A percentile compares a stretch with the other conserved stretches of the same genome.
Evolutionary conservation across 2,888 invertebrate species (phyloP).

Genomic region (Allygus modestus): DNA sequence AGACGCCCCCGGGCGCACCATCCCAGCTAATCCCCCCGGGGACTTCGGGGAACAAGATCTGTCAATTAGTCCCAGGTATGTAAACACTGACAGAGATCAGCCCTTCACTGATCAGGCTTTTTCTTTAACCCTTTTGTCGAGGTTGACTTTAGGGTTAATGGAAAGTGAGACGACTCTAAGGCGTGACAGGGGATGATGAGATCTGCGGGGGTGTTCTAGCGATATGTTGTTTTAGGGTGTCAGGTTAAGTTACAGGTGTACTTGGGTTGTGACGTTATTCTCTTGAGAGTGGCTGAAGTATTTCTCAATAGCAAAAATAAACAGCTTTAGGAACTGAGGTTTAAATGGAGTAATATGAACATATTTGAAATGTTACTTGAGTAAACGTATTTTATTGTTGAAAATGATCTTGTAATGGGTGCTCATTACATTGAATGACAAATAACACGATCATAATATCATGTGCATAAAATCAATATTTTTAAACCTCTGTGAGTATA

Average conservation of each 20-base stretch:
- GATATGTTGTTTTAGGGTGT: conserved; percentile 18
- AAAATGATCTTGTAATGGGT: too few species aligned
- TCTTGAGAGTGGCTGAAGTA: background rate
- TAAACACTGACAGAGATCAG: conserved; percentile 28
- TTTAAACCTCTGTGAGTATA: too few species aligned
- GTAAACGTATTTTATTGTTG: too few species aligned
- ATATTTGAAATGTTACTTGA: too few species aligned
- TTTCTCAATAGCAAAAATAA: too few species aligned
- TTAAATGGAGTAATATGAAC: too few species aligned
- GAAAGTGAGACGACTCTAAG: conserved; percentile 7
- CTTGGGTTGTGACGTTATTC: background rate
- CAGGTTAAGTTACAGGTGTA: conserved; percentile 8
- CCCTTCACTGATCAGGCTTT: background rate
- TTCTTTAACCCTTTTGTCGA: conserved; percentile 21
- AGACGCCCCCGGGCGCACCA: background rate
- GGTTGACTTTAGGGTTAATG: conserved; percentile 13
- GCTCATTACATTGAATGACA: too few species aligned
- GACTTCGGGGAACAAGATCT: conserved; percentile 22
- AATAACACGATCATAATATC: too few species aligned
- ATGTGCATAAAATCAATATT: too few species aligned
- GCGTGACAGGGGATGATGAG: conserved; percentile 6
- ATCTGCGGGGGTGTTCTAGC: conserved; percentile 14
- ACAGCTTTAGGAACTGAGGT: too few species aligned
- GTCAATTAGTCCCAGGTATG: conserved; percentile 19
- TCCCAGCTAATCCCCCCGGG: background rate